phyloP scores from a whole-genome alignment of 2,113 vertebrate genomes.

The Macrotus californicus region DNA sequence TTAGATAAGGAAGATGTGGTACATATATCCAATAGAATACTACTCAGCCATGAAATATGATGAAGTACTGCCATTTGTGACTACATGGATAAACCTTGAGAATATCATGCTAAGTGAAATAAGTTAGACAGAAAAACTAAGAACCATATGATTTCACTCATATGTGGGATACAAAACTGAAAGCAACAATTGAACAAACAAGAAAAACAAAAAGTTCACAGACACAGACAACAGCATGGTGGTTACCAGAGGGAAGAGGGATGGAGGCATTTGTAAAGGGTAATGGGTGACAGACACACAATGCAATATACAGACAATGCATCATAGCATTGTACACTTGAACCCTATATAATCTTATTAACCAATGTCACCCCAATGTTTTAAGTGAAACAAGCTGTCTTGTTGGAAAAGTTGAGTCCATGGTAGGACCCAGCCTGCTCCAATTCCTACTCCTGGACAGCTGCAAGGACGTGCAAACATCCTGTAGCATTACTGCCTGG shows the following conservation, averaged over 20 bases:
- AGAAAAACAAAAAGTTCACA: neutral
- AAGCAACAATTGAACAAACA: neutral
- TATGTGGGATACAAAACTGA: neutral
- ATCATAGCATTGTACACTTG: neutral
- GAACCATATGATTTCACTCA: neutral
- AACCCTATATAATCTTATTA: neutral
- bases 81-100: neutral
- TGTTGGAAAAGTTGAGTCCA: neutral
- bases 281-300: neutral
- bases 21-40: no score
- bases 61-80: neutral
- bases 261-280: neutral
- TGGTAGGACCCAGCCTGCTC: fast-evolving
- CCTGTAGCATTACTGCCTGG: no score
- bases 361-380: neutral
- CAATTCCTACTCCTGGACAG: no score
- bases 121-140: neutral
- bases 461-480: neutral
- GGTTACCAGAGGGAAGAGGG: neutral
- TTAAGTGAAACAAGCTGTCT: neutral
- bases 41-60: neutral
- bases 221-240: neutral
- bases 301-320: neutral
- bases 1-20: neutral
- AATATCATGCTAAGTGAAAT: neutral